Conservation (phyloP, 2,113 vertebrate species). For the Hippopotamus amphibius region DNA sequence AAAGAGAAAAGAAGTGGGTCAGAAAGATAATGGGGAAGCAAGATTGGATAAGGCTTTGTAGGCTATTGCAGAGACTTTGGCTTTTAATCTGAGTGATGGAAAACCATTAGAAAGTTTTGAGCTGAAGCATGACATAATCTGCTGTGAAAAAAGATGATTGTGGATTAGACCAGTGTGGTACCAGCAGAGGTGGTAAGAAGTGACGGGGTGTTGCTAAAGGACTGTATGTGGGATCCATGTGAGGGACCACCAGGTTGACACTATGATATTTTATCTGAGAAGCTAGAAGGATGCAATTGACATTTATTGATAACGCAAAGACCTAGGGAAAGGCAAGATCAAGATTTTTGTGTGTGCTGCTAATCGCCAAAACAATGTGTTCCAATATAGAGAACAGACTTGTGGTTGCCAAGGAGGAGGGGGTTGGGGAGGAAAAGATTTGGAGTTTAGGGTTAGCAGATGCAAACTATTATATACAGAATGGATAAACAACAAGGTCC, state of each 20-base stretch:
- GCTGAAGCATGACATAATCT: not conserved
- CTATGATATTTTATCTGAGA: not conserved
- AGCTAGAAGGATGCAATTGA: not conserved
- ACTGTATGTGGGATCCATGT: not conserved
- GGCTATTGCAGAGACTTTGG: not conserved
- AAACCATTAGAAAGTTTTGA: not conserved
- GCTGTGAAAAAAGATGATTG: not conserved
- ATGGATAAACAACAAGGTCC: not conserved
- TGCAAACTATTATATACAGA: not conserved
- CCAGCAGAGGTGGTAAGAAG: not conserved
- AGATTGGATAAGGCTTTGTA: not conserved
- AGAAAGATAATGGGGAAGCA: not conserved
- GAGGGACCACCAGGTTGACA: not conserved
- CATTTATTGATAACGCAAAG: not conserved
- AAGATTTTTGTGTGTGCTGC: not conserved
- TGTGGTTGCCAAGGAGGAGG: rapidly evolving
- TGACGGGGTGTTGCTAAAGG: not conserved
- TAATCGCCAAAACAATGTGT: not conserved
- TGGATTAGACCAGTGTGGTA: not conserved
- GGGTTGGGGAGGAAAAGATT: not conserved
- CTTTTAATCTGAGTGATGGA: not conserved
- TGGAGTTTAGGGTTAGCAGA: not conserved
- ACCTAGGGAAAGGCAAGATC: not conserved
- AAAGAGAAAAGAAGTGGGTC: not conserved
- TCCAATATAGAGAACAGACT: not conserved